Conservation (phyloP, 1,140 invertebrate species). For the Brachionus calyciflorus region DNA sequence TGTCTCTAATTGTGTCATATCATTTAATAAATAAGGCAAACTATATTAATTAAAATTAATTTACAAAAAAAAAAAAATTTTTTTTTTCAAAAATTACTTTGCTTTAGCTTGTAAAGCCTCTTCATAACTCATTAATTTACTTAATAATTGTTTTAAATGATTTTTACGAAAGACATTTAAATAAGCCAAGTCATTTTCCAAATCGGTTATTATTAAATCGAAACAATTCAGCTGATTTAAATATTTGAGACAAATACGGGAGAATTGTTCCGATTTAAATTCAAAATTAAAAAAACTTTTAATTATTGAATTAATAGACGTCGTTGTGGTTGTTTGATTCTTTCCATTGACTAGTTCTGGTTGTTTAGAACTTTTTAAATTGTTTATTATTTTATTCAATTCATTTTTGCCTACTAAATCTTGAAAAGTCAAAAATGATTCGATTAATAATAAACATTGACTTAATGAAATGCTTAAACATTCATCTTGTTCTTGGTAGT, state of each 20-base stretch:
- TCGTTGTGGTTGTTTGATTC: not conserved
- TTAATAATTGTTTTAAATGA: constrained; percentile 18
- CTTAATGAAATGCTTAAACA: too few relatives aligned
- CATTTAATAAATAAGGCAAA: constrained; percentile 2
- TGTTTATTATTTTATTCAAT: too few relatives aligned
- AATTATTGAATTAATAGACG: not conserved
- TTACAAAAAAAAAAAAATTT: not conserved
- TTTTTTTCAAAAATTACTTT: not conserved
- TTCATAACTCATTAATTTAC: not conserved
- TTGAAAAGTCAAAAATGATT: too few relatives aligned
- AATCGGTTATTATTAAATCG: not conserved
- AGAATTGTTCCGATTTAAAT: not conserved
- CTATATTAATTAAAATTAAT: not conserved
- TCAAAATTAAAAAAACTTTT: not conserved
- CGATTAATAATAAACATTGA: too few relatives aligned
- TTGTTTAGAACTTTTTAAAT: not conserved
- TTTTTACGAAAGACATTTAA: constrained; percentile 22
- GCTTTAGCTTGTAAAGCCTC: constrained; percentile 15
- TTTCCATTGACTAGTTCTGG: not conserved
- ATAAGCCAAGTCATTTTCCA: not conserved
- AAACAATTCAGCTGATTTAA: not conserved
- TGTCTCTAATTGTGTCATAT: not conserved
- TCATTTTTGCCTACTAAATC: too few relatives aligned
- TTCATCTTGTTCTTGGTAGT: too few relatives aligned
- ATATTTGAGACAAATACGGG: not conserved